A percentile compares a stretch with the other conserved stretches of the same genome.
Evolutionary conservation across 2,113 vertebrate genomes (phyloP).

Genomic region (Indri indri): DNA sequence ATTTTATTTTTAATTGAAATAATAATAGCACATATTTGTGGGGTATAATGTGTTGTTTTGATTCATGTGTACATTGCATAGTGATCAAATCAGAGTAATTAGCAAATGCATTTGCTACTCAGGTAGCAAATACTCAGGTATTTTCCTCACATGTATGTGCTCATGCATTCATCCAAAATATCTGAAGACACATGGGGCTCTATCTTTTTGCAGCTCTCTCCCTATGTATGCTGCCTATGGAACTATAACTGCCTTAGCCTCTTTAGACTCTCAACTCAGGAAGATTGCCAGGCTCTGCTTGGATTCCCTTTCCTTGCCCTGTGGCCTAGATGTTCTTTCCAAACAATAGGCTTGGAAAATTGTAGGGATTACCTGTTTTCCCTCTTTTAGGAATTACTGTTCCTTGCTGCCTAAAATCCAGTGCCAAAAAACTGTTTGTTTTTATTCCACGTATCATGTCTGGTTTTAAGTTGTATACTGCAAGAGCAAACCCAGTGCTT

Average conservation of each 20-base stretch:
- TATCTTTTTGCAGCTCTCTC: neutral
- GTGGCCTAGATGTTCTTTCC: neutral
- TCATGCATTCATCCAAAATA: neutral
- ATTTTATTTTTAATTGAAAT: too few species aligned
- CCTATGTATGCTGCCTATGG: neutral
- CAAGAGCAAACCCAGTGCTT: neutral
- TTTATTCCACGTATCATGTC: neutral
- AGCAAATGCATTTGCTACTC: too few species aligned
- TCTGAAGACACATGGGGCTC: neutral
- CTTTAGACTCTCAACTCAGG: neutral
- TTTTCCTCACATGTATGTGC: neutral
- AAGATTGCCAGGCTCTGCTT: neutral
- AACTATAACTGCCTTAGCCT: neutral
- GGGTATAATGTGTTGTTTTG: too few species aligned
- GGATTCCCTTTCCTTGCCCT: neutral
- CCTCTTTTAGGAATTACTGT: neutral
- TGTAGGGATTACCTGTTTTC: neutral
- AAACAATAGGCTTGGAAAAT: neutral
- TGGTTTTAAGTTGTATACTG: neutral
- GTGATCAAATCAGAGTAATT: too few species aligned
- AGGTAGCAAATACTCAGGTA: neutral
- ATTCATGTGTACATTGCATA: too few species aligned
- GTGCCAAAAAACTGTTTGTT: neutral
- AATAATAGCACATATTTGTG: too few species aligned
- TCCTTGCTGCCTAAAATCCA: neutral